Evolutionary conservation across 2,888 invertebrate genomes (phyloP), one percentile per base, ranked within the genome.

Genomic region (Zhuqinia jingwanae): DNA sequence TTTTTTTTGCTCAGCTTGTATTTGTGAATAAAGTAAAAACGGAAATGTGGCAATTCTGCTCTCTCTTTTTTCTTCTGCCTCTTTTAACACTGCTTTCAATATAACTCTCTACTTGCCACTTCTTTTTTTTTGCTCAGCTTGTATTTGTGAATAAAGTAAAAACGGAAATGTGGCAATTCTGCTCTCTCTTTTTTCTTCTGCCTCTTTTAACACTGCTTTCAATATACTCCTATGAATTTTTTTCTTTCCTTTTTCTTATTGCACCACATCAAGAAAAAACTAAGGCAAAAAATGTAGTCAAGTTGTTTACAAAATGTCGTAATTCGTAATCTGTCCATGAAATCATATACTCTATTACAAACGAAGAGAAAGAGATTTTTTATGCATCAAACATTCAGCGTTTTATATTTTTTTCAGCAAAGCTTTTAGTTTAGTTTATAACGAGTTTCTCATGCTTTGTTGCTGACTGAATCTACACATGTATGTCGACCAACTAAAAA

Each of bases 101-200:
- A 25, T 47, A 22, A n/a, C n/a, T n/a, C n/a, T 60, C 30, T 20
- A 0, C 20, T 45, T 60, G 58, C 2, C 47, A 47, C 47, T 6
- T 27, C 13, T 22, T n/a, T n/a, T n/a, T n/a, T n/a, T n/a, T n/a
- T n/a, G 27, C 30, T 25, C 30, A 20, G n/a, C 36, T 15, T 70
- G 70, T 60, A 56, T 20, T 47, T 36, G 80, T 36, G 47, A 56
- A n/a, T 20, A 47, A 76, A 63, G 56, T 22, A 50, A 42, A 83
- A 70, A 22, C 83, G 83, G 83, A 83, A 83, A 76, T 83, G 76
- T 83, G n/a, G 63, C 82, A 83, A 83, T 83, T 76, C 68, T 76
- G 17, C 27, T 45, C 58, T 53, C 60, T 63, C 53, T 82, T 75
- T 17, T 70, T 60, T 58, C 73, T 76, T 75, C 76, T 65, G 76